These are phyloP conservation scores for Tauraco erythrolophus DNA, from an alignment of 2,113 vertebrate genomes.

Conservation along the genomic window DNA sequence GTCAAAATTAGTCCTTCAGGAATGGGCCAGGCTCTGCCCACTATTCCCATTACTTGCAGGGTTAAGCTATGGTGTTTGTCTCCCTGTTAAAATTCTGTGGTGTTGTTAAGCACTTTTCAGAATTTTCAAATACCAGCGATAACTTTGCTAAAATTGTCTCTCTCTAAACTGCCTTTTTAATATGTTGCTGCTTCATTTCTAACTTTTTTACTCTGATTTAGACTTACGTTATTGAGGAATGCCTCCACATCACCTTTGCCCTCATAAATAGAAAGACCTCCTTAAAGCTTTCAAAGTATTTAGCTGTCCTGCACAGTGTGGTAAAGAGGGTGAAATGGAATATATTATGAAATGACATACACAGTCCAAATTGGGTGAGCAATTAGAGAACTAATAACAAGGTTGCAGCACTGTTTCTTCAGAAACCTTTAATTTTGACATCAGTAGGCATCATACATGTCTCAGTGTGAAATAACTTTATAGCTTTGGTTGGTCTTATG, in stretches of 20 bases:
- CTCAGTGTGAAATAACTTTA: constrained; percentile 7
- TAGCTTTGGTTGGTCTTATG: not conserved
- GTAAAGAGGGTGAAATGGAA: constrained; percentile 50
- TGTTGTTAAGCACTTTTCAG: not conserved
- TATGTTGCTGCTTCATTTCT: not conserved
- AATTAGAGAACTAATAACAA: constrained; percentile 63
- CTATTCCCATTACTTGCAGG: not conserved
- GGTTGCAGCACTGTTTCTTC: constrained; percentile 16
- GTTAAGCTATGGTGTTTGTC: not conserved
- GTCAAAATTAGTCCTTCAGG: not conserved
- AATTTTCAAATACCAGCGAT: not conserved
- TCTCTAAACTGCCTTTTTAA: not conserved
- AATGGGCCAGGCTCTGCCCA: not conserved
- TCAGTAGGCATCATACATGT: not conserved
- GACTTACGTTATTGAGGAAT: not conserved
- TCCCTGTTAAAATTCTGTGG: not conserved
- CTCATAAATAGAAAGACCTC: constrained; percentile 23
- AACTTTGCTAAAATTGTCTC: not conserved
- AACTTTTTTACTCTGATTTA: not conserved
- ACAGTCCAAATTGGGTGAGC: constrained; percentile 21
- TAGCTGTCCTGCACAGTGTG: not conserved
- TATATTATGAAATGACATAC: constrained; percentile 38
- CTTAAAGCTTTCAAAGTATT: constrained; percentile 41
- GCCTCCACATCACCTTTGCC: not conserved
- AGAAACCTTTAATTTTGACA: constrained; percentile 61